Percentiles rank a stretch among this genome's conserved stretches.
Conservation (phyloP, 2,888 invertebrate species). For the Drosophila flavopinicola region DNA sequence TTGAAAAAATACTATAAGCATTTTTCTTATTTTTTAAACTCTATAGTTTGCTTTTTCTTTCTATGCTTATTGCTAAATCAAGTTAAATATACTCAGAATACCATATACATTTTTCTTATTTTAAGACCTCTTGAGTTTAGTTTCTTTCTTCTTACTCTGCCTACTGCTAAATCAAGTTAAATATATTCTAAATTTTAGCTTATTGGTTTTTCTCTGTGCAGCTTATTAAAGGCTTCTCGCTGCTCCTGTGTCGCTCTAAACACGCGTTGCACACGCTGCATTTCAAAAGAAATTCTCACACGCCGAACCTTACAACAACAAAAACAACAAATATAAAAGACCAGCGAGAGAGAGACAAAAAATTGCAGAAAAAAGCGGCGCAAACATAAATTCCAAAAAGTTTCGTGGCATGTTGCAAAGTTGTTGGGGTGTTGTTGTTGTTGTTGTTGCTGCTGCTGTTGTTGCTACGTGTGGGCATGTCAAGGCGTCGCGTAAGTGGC, state of each 20-base stretch:
- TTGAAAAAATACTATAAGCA: too few relatives aligned
- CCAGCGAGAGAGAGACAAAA: constrained; percentile 16
- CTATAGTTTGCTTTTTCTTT: too few relatives aligned
- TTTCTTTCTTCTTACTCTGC: too few relatives aligned
- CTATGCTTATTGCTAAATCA: too few relatives aligned
- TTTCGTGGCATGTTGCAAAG: constrained; percentile 74
- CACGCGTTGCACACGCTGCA: constrained; percentile 62
- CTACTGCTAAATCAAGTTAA: too few relatives aligned
- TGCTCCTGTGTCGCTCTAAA: constrained; percentile 50
- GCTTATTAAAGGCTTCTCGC: constrained; percentile 63
- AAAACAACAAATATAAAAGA: constrained; percentile 12
- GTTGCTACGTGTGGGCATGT: constrained; percentile 73
- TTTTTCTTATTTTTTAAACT: too few relatives aligned
- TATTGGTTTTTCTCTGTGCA: too few relatives aligned
- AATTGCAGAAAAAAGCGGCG: constrained; percentile 35
- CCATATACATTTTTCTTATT: too few relatives aligned
- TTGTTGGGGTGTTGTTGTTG: constrained; percentile 54
- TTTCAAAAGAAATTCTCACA: constrained; percentile 81
- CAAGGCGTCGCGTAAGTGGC: constrained; percentile 70
- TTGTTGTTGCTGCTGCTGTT: constrained; percentile 44
- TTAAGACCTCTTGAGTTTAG: too few relatives aligned
- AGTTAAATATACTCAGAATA: too few relatives aligned
- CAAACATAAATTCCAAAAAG: constrained; percentile 71
- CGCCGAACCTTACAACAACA: constrained; percentile 56
- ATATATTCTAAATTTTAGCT: too few relatives aligned